Base-by-base conservation (phyloP, 2,797 vertebrate genomes). In the Sebastes kiyomatsui region DNA sequence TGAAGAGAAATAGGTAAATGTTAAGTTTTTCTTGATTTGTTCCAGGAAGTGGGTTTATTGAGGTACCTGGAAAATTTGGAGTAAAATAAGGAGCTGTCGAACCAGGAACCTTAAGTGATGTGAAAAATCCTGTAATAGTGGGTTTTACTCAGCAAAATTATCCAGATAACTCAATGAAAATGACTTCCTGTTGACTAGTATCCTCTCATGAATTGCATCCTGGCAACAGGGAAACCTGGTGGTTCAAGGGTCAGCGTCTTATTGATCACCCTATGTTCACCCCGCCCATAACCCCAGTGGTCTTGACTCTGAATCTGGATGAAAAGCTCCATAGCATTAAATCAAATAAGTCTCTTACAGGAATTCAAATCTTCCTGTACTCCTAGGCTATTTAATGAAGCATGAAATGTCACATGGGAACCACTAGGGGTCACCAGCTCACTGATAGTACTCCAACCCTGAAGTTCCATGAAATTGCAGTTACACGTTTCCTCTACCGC, bases 211-310 rank as follows among this genome's bases (percentile, higher is more conserved):
- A 27, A 42, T 28, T 18, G 20, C 16, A 65, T 25, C 14, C 13
- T 52, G 20, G 13, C 14, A 59, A 14, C 6, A 25, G 14, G 30
- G 14, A 56, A 35, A 7, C 1, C 2, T 32, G 2, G 5, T 55
- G 3, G 13, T 33, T 33, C 9, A 20, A 42, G 6, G 25, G 5
- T 22, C 11, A 22, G 2, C 8, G 9, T 75, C 18, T 0, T 14
- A 22, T 10, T 10, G 8, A 28, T 2, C 14, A 16, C 16, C 42
- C 0, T 0, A 46, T 46, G 11, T 60, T 28, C 1, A 68, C 52
- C 6, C 38, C 3, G 0, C 18, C 3, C 38, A 27, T 4, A 18
- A 54, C 4, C 0, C 13, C 6, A 49, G 33, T 6, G 30, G 4
- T 16, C 28, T 61, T 9, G 27, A 60, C 16, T 30, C 27, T 32